Percentiles rank a stretch among this genome's conserved stretches.
Conservation (phyloP, 1,140 invertebrate species). For the Doryteuthis pealeii region DNA sequence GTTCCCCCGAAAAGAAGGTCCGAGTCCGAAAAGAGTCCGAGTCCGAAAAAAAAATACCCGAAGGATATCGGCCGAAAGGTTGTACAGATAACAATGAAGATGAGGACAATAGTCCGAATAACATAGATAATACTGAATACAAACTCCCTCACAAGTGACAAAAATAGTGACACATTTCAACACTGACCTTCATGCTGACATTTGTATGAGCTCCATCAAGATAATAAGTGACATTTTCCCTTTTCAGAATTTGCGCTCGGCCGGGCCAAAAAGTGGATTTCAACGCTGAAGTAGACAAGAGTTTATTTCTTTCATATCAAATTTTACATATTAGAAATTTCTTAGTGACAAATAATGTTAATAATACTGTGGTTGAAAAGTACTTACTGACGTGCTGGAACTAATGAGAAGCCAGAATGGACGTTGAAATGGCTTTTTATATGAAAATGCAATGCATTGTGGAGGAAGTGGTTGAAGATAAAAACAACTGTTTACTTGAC, state of each 20-base stretch:
- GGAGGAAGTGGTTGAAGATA: background rate
- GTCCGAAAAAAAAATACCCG: no score
- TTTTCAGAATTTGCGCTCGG: constrained; percentile 60
- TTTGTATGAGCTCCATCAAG: constrained; percentile 94
- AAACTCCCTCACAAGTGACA: no score
- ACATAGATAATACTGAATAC: no score
- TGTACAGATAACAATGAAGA: no score
- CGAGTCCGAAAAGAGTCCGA: no score
- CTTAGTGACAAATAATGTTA: background rate
- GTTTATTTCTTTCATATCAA: no score
- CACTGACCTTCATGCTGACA: constrained; percentile 76
- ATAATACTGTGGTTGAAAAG: background rate
- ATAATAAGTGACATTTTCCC: constrained; percentile 67
- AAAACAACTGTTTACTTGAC: background rate
- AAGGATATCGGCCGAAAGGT: no score
- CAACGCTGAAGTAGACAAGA: background rate
- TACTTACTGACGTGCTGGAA: no score
- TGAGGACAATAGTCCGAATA: no score
- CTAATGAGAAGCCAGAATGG: background rate
- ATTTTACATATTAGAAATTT: no score
- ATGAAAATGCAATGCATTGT: background rate
- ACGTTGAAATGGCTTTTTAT: background rate
- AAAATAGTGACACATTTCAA: no score
- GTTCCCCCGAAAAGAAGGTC: no score
- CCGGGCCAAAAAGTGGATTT: constrained; percentile 62